Conservation (phyloP, 2,797 vertebrate species). For the Betta splendens region DNA sequence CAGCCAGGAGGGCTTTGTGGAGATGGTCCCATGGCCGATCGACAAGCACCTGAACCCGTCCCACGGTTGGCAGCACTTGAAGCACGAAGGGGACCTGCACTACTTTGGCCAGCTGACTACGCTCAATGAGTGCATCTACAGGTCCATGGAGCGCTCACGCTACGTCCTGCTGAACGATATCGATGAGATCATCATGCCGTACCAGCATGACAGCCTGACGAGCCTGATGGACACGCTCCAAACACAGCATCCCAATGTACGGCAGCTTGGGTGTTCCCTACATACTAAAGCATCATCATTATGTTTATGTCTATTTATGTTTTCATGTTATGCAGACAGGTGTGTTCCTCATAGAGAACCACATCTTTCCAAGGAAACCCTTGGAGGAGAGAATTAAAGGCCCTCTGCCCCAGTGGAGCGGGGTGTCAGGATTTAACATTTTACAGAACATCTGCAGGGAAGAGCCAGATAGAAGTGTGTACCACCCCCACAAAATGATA, state of each 20-base stretch:
- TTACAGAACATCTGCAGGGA: constrained; percentile 46
- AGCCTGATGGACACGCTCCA: too few species aligned
- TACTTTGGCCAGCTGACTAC: constrained; percentile 73
- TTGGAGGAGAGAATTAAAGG: constrained; percentile 37
- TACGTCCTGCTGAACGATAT: constrained; percentile 73
- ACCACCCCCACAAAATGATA: constrained; percentile 40
- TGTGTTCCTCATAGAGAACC: constrained; percentile 75
- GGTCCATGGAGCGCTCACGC: constrained; percentile 67
- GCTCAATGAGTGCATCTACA: constrained; percentile 77
- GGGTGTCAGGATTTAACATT: constrained; percentile 55
- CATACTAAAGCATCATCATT: too few species aligned
- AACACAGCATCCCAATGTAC: constrained; percentile 45
- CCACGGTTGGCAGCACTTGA: constrained; percentile 30
- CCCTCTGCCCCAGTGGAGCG: constrained; percentile 38
- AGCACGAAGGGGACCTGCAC: constrained; percentile 62
- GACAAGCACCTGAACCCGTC: constrained; percentile 51
- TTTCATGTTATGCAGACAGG: constrained; percentile 1
- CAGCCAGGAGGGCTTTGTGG: too few species aligned
- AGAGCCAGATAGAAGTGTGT: neutral
- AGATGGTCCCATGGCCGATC: constrained; percentile 72
- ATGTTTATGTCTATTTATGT: too few species aligned
- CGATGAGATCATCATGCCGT: constrained; percentile 76
- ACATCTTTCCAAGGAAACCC: constrained; percentile 65
- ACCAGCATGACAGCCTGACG: constrained; percentile 48
- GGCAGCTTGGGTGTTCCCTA: neutral